Evolutionary conservation across 2,113 vertebrate species (phyloP).

Genomic region (Okapia johnstoni): DNA sequence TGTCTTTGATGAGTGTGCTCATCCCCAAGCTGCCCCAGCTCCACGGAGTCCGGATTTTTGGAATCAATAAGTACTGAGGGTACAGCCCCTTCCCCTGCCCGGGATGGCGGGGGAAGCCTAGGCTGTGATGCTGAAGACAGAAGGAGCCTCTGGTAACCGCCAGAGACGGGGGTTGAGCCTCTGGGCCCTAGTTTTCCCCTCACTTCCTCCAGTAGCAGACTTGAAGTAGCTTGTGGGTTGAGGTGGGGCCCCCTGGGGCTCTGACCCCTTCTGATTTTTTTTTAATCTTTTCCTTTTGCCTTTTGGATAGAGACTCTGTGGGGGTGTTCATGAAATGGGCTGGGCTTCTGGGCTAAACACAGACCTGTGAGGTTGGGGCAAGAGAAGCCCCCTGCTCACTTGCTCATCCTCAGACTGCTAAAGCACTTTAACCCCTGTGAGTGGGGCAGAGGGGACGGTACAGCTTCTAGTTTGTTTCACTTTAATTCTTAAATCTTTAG

Average conservation of each 20-base stretch:
- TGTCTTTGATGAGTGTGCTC: constrained; percentile 86
- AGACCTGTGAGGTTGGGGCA: background rate
- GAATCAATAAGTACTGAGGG: constrained; percentile 87
- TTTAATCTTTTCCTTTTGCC: constrained; percentile 60
- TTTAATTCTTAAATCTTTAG: background rate
- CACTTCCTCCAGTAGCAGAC: constrained; percentile 49
- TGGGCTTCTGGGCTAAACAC: background rate
- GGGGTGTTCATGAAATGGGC: constrained; percentile 14
- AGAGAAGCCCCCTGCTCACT: background rate
- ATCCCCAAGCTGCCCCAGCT: constrained; percentile 87
- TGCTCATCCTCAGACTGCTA: constrained; percentile 23
- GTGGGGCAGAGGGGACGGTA: constrained; percentile 46
- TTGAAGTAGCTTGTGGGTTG: constrained; percentile 56
- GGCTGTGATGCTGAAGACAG: constrained; percentile 49
- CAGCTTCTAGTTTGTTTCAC: constrained; percentile 38
- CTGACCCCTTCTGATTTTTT: constrained; percentile 30
- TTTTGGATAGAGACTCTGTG: constrained; percentile 50
- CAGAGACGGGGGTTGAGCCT: constrained; percentile 56
- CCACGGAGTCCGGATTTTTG: constrained; percentile 86
- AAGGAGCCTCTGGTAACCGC: constrained; percentile 57
- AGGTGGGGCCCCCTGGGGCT: background rate
- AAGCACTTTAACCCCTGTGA: constrained; percentile 65
- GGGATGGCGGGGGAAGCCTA: background rate
- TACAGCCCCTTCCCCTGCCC: background rate
- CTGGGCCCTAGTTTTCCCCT: constrained; percentile 32